Base-by-base conservation (phyloP, 2,888 invertebrate genomes). In the Dryocosmus kuriphilus region DNA sequence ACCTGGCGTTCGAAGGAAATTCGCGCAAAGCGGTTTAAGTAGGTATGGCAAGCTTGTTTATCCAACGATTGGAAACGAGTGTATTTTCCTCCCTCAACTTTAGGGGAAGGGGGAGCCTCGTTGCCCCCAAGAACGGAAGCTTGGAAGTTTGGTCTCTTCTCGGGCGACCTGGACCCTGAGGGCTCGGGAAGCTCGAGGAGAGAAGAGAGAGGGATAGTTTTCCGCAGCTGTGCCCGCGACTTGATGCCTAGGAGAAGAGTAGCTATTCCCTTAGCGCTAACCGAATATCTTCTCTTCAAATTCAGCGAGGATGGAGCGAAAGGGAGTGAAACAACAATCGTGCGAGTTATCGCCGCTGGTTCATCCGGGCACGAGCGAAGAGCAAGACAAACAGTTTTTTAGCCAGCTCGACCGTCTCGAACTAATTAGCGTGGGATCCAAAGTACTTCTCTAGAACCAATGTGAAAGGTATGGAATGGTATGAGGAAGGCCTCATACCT, bases 361-460 rank as follows among this genome's bases (percentile, higher is more conserved):
- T 83, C 78, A 79, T 79, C 78, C 82, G 80, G 79, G 80, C 82
- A 82, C 22, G 63, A 63, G 51, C 65, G 81, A 85, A 84, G 87
- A 83, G 85, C 76, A 88, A 89, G 84, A 86, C 86, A 89, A 89
- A 89, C 88, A 89, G 84, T 88, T 89, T 88, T 88, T 87, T 85
- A 86, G 77, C 82, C 83, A 80, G 80, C 82, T 84, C 76, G 41
- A 57, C 65, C 76, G 60, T 71, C 76, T 76, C 86, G 87, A 88
- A 88, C 89, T 90, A 90, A 89, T 90, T 90, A 89, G 89, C 86
- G 89, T 87, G 86, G 81, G 85, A 86, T 83, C 80, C 67, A 57
- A 35, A 65, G 62, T 67, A 67, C 57, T 62, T 38, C 16, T 55
- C 30, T 30, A 19, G 71, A 71, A 55, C 51, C 71, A 51, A 71